These are phyloP conservation scores for Spicauda simplicius DNA, from an alignment of 2,888 invertebrate species.

Conservation along the genomic window DNA sequence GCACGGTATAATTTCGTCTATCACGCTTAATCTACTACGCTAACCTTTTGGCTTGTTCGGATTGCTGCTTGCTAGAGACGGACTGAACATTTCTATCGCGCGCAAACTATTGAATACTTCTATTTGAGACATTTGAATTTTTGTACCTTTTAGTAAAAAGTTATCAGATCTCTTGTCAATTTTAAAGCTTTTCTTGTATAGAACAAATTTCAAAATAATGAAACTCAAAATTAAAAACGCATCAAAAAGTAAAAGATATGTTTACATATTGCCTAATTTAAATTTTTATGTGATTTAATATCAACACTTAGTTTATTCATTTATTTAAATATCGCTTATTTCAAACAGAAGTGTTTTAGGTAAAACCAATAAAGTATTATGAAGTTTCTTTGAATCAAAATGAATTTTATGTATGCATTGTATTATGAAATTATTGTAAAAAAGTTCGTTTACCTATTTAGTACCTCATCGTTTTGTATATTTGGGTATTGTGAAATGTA, in stretches of 20 bases:
- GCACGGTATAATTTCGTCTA: constrained; percentile 37
- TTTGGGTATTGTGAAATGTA: constrained; percentile 42
- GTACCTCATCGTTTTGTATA: constrained; percentile 55
- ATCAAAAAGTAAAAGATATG: not conserved
- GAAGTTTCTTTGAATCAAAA: constrained; percentile 20
- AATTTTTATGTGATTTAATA: not conserved
- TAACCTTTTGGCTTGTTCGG: constrained; percentile 53
- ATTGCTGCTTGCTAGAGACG: constrained; percentile 31
- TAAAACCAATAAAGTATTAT: not conserved
- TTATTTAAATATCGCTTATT: not conserved
- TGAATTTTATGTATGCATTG: not conserved
- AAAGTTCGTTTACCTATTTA: constrained; percentile 54
- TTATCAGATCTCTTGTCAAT: constrained; percentile 1
- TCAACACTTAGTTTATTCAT: not conserved
- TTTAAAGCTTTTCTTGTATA: not conserved
- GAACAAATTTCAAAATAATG: not conserved
- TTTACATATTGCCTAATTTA: not conserved
- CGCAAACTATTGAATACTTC: not conserved
- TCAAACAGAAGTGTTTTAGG: not conserved
- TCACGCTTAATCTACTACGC: too few species aligned
- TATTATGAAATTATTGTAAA: constrained; percentile 37
- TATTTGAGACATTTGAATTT: not conserved
- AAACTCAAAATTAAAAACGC: constrained; percentile 9
- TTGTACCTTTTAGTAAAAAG: not conserved
- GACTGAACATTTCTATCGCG: constrained; percentile 10